Base-by-base conservation (phyloP, 2,797 vertebrate genomes). In the Kryptolebias ocellatus region DNA sequence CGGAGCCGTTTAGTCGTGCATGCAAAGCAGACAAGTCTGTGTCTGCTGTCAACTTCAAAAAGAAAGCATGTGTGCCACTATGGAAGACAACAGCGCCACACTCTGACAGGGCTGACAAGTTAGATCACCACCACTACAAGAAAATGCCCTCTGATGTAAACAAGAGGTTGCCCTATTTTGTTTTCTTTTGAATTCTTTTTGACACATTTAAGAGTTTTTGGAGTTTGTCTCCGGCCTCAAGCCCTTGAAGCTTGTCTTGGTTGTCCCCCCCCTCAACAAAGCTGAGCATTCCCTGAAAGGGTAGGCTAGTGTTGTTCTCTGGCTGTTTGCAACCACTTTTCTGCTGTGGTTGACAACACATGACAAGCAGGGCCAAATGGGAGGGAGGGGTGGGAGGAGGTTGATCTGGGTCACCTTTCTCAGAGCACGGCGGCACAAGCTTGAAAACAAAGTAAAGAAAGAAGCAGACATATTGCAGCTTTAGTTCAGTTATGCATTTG, bases 291-390 rank as follows among this genome's bases (percentile, higher is more conserved):
- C 94, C 95, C 95, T 94, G 89, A 84, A 78, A 90, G 93, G 95
- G 92, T 83, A 83, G 92, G 95, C 93, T 51, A 65, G 81, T 89
- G 91, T 87, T 96, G 96, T 90, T 96, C 95, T 95, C 92, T 94
- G 96, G 95, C 95, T 96, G 96, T 96, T 95, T 96, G 96, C 94
- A 86, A 95, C 96, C 97, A 97, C 97, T 98, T 98, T 98, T 98
- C 97, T 98, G 96, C 97, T 97, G 96, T 93, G 97, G 98, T 99
- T 99, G 98, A 99, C 97, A 93, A 96, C 96, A 97, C 96, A 95
- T 95, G 96, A 94, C 95, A 95, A 95, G 95, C 95, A 95, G 95
- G 95, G 95, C 96, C 96, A 95, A 93, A 93, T 94, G 95, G 94
- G 92, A 95, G 94, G 93, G 91, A 90, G 92, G 18, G 94, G 95